Evolutionary conservation across 2,113 vertebrate species (phyloP), one percentile per base, ranked within the genome.

Genomic region (Cacatua alba): DNA sequence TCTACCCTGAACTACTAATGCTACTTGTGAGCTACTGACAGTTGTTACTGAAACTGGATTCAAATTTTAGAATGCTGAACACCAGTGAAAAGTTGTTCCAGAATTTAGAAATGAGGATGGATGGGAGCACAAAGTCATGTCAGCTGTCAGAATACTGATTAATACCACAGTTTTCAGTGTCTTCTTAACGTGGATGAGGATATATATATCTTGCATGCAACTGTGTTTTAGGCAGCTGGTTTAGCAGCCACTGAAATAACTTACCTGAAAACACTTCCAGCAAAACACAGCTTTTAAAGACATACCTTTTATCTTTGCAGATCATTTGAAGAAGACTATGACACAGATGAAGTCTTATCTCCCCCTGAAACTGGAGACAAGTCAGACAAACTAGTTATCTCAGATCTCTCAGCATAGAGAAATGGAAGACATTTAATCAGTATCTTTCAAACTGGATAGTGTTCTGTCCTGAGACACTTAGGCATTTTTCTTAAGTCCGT

Each of bases 311-410:
- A 46, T 97, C 95, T 96, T 97, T 92, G 31, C 98, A 99, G 99
- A 97, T 99, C 99, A 23, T 99, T 99, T 97, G 99, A 99, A 80
- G 99, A 99, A 31, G 99, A 99, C 96, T 99, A 99, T 87, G 99
- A 99, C 90, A 98, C 98, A 29, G 99, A 99, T 48, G 99, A 99
- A 94, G 97, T 99, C 87, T 98, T 98, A 78, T 94, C 98, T 91
- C 93, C 98, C 25, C 97, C 98, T 96, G 99, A 99, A 94, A 98
- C 99, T 94, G 98, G 98, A 97, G 99, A 98, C 98, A 99, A 99
- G 97, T 98, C 98, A 97, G 99, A 98, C 94, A 99, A 99, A 97
- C 97, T 98, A 97, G 98, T 99, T 96, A 98, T 99, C 95, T 99
- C 99, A 14, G 98, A 98, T 95, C 97, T 99, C 96, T 98, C 98